These are phyloP conservation scores for Epinephelus moara DNA, from an alignment of 2,113 vertebrate species.

Conservation along the genomic window DNA sequence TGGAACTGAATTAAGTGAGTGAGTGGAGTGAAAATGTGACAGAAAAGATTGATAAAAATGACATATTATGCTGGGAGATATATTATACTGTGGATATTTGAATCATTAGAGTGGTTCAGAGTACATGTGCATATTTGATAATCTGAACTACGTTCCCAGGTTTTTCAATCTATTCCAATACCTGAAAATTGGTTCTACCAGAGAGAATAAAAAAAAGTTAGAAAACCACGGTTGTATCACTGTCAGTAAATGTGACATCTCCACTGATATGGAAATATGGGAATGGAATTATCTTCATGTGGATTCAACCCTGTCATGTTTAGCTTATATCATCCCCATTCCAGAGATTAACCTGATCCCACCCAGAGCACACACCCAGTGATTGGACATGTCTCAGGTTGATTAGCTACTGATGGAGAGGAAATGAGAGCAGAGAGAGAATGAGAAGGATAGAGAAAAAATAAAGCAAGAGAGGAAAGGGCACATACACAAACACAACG, in stretches of 20 bases:
- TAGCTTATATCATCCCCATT: constrained; percentile 71
- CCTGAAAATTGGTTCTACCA: constrained; percentile 17
- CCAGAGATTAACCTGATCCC: constrained; percentile 77
- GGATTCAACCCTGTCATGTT: constrained; percentile 73
- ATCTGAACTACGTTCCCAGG: constrained; percentile 11
- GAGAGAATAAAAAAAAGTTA: not conserved
- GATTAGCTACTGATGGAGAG: constrained; percentile 72
- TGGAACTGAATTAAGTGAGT: not conserved
- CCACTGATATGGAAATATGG: constrained; percentile 67
- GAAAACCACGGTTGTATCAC: constrained; percentile 30
- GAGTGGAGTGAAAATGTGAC: not conserved
- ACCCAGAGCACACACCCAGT: constrained; percentile 65
- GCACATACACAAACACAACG: constrained; percentile 16
- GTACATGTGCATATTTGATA: constrained; percentile 1
- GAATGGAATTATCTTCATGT: constrained; percentile 67
- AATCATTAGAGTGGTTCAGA: not conserved
- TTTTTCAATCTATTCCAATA: constrained; percentile 40
- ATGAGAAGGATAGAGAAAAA: not conserved
- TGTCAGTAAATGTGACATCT: constrained; percentile 69
- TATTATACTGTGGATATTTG: not conserved
- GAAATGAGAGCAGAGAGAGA: constrained; percentile 49
- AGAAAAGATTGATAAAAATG: not conserved
- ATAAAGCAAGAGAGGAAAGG: not conserved
- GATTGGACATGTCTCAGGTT: constrained; percentile 74
- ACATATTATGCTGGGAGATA: not conserved